phyloP scores from a whole-genome alignment of 2,797 vertebrate genomes.

The Coendou prehensilis region DNA sequence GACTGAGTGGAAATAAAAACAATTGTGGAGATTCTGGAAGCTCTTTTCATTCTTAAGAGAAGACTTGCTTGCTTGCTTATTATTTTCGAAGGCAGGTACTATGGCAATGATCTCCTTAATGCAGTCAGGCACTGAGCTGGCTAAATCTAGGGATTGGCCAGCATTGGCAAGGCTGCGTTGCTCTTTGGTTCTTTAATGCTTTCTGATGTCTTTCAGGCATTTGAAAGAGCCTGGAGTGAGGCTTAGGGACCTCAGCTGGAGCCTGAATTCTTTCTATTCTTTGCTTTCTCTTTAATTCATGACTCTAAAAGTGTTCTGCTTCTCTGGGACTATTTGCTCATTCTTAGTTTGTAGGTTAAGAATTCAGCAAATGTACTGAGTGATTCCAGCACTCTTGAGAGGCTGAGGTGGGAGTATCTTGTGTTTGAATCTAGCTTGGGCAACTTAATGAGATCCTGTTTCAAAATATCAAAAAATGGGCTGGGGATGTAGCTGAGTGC shows the following conservation, averaged over 20 bases:
- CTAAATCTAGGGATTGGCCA: background rate
- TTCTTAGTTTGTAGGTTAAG: constrained; percentile 16
- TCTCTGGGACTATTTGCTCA: background rate
- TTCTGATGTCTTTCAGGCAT: background rate
- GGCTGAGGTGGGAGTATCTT: background rate
- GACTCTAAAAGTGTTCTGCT: background rate
- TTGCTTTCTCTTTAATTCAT: background rate
- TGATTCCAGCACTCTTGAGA: background rate
- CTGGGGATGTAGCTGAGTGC: background rate
- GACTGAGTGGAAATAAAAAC: background rate
- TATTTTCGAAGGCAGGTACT: background rate
- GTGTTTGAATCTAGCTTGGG: background rate
- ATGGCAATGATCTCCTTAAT: background rate
- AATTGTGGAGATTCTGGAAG: background rate
- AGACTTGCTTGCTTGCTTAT: background rate
- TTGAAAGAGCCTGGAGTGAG: background rate
- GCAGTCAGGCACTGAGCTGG: background rate
- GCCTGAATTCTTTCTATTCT: constrained; percentile 13
- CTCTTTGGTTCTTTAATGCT: background rate
- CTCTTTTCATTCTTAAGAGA: background rate
- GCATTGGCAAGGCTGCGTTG: background rate
- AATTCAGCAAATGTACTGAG: background rate
- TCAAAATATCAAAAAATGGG: background rate
- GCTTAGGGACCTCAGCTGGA: background rate
- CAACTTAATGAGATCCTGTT: background rate